phyloP scores from a whole-genome alignment of 2,888 invertebrate species.

The Trissoscelio sp. region DNA sequence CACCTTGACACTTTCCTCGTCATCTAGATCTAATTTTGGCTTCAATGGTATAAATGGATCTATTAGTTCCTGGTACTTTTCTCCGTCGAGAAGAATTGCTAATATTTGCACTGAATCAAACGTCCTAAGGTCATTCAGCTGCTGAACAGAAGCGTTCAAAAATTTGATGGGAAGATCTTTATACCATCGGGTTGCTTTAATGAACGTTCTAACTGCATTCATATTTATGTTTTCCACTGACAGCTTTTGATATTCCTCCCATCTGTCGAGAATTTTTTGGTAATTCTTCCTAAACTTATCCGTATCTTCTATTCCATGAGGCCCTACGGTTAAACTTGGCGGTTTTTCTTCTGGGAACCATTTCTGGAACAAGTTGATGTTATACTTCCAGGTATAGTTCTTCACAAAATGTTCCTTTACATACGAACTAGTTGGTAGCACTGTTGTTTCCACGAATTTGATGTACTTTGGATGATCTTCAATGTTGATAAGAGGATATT shows the following conservation, averaged over 20 bases:
- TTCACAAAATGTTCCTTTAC: too few relatives aligned
- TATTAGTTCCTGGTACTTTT: conserved; percentile 69
- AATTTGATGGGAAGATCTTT: conserved; percentile 77
- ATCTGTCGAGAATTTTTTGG: not conserved
- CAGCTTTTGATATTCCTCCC: not conserved
- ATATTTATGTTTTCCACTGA: too few relatives aligned
- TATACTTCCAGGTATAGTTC: too few relatives aligned
- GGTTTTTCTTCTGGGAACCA: not conserved
- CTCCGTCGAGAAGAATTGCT: conserved; percentile 72
- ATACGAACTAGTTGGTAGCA: not conserved
- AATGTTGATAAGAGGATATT: conserved; percentile 2
- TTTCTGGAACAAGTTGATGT: too few relatives aligned
- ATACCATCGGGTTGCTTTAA: conserved; percentile 76
- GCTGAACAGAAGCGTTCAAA: conserved; percentile 42
- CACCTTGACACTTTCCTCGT: not conserved
- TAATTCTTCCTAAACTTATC: conserved; percentile 7
- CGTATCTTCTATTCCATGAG: not conserved
- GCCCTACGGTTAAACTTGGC: too few relatives aligned
- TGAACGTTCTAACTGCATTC: conserved; percentile 70
- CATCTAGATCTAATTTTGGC: not conserved
- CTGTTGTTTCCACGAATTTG: conserved; percentile 3
- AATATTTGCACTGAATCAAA: conserved; percentile 60
- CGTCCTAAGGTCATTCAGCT: not conserved
- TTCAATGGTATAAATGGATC: too few relatives aligned
- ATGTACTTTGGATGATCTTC: conserved; percentile 25